These are phyloP conservation scores for Clinocottus analis DNA, from an alignment of 2,113 vertebrate genomes.

Conservation along the genomic window DNA sequence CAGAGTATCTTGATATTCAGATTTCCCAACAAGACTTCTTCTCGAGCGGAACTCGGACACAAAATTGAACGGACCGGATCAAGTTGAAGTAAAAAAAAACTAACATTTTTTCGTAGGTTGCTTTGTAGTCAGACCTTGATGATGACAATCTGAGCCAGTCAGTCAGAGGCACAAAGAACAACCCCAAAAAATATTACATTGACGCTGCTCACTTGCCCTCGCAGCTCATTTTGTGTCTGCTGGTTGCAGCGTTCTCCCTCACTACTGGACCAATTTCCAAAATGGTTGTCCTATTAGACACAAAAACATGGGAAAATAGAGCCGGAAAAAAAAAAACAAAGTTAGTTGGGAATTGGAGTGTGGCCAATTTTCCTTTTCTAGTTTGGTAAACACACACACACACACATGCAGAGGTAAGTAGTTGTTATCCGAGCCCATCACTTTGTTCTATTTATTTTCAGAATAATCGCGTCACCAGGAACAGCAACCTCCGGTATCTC, in stretches of 20 bases:
- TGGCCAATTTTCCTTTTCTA: conserved; percentile 22
- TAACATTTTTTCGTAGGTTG: no score
- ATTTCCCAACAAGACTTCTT: no score
- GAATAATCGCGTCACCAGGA: conserved; percentile 38
- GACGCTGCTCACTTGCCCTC: background rate
- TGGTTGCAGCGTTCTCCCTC: background rate
- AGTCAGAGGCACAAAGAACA: no score
- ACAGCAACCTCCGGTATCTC: conserved; percentile 28
- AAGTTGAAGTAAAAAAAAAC: no score
- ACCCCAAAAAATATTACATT: background rate
- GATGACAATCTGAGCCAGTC: no score
- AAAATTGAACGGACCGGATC: no score
- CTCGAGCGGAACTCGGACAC: no score
- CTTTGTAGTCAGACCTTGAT: no score
- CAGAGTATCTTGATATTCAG: no score
- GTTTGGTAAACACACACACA: conserved; percentile 15
- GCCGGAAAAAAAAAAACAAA: background rate
- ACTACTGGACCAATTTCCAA: background rate
- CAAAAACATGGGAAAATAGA: background rate
- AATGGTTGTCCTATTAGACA: background rate
- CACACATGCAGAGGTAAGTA: conserved; percentile 16
- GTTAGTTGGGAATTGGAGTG: background rate
- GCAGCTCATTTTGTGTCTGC: background rate
- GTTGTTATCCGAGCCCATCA: conserved; percentile 47
- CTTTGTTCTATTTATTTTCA: conserved; percentile 48